Evolutionary conservation across 2,113 vertebrate species (phyloP).

Genomic region (Ia io): DNA sequence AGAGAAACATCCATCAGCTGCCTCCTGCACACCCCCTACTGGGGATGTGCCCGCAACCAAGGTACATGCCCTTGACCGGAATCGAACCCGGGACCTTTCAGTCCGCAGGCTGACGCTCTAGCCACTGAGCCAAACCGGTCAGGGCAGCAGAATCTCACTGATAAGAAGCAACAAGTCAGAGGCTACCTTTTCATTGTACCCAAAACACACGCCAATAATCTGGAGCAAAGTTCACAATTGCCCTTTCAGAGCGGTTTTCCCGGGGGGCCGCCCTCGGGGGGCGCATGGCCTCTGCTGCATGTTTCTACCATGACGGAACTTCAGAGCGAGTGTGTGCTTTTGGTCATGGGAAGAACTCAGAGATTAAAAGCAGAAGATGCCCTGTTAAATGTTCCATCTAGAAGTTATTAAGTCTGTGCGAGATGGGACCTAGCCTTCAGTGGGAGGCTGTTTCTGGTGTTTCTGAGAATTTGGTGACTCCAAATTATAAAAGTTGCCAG

Average conservation of each 20-base stretch:
- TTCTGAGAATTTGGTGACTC: not conserved
- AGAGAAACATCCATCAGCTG: too few relatives aligned
- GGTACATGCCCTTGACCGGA: too few relatives aligned
- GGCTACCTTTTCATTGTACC: not conserved
- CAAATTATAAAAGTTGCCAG: not conserved
- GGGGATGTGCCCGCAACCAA: too few relatives aligned
- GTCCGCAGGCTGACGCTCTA: too few relatives aligned
- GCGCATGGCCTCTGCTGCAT: not conserved
- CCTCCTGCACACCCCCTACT: too few relatives aligned
- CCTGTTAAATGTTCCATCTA: not conserved
- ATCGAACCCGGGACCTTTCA: too few relatives aligned
- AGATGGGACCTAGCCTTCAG: not conserved
- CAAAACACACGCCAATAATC: not conserved
- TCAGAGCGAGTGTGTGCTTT: not conserved
- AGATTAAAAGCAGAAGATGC: not conserved
- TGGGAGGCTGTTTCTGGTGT: not conserved
- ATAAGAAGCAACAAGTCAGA: not conserved
- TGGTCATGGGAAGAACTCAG: not conserved
- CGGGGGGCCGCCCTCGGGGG: not conserved
- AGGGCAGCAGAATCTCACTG: not conserved
- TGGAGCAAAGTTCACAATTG: not conserved
- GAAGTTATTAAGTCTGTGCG: not conserved
- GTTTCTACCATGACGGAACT: conserved; percentile 20
- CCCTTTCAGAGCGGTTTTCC: not conserved
- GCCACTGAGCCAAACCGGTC: too few relatives aligned